These are phyloP conservation scores for Nemurella pictetii DNA, from an alignment of 2,888 invertebrate genomes.

Conservation along the genomic window DNA sequence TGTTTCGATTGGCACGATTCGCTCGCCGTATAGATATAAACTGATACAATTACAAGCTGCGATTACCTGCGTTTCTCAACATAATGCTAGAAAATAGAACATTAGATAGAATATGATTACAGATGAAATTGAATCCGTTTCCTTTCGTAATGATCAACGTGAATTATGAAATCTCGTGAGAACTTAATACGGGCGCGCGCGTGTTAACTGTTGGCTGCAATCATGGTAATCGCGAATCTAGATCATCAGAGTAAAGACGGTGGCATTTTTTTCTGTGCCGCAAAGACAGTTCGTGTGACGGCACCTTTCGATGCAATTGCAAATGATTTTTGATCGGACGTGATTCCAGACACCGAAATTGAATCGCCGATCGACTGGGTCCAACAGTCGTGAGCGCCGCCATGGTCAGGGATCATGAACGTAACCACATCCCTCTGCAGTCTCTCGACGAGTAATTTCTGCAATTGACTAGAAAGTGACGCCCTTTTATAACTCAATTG, in stretches of 20 bases:
- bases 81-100: neutral
- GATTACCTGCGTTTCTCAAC: neutral
- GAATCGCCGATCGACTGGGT: neutral
- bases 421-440: neutral
- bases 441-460: neutral
- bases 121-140: neutral
- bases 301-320: neutral
- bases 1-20: neutral
- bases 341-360: neutral
- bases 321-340: neutral
- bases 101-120: neutral
- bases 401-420: neutral
- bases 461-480: conserved; percentile 21
- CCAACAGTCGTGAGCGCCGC: neutral
- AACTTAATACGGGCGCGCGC: neutral
- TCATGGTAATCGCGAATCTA: neutral
- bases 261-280: neutral
- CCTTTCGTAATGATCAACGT: neutral
- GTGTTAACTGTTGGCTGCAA: neutral
- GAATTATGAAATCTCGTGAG: neutral
- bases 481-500: conserved; percentile 15
- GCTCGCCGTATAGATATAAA: neutral
- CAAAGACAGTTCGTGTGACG: neutral
- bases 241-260: neutral
- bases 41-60: neutral